A percentile compares a stretch with the other conserved stretches of the same genome.
Evolutionary conservation across 2,113 vertebrate genomes (phyloP).

Genomic region (Octodon degus): DNA sequence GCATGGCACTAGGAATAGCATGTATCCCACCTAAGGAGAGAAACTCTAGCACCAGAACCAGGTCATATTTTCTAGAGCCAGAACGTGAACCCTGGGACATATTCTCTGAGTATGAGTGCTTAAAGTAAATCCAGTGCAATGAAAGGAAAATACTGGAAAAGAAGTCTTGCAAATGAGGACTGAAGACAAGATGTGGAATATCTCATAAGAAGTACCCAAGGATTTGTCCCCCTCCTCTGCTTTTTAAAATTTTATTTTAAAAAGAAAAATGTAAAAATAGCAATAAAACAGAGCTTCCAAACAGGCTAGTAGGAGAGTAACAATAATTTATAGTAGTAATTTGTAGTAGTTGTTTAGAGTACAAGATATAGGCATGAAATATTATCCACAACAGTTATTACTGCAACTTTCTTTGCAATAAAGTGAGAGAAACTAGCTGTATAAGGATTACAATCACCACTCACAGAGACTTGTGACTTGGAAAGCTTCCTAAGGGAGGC

Average conservation of each 20-base stretch:
- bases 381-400: neutral
- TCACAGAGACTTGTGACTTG: neutral
- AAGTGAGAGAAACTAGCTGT: neutral
- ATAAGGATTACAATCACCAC: neutral
- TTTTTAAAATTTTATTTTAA: neutral
- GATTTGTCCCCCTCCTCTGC: neutral
- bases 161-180: neutral
- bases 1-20: neutral
- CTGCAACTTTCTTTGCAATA: neutral
- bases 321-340: neutral
- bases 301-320: neutral
- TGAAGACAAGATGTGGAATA: neutral
- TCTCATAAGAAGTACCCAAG: neutral
- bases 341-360: neutral
- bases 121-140: neutral
- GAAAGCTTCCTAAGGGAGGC: neutral
- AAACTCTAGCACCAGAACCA: conserved; percentile 37
- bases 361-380: neutral
- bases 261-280: neutral
- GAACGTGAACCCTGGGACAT: neutral
- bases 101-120: neutral
- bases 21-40: neutral
- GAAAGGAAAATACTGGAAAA: neutral
- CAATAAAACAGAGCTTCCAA: neutral
- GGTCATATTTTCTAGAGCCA: neutral